Base-by-base conservation (phyloP, 1,140 invertebrate species). In the Branchinecta lynchi region DNA sequence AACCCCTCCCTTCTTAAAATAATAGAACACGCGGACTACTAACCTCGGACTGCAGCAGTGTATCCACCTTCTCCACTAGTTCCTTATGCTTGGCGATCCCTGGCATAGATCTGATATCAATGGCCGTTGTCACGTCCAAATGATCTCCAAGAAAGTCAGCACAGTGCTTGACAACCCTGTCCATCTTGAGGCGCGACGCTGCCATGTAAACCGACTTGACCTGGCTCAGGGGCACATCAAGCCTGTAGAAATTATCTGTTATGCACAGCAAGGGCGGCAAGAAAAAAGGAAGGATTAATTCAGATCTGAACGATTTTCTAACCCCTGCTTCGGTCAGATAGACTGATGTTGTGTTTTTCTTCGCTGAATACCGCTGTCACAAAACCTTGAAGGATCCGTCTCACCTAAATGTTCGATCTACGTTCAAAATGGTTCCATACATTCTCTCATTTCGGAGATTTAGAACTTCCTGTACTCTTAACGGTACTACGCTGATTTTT, bases 151-250 rank as follows among this genome's bases (percentile, higher is more conserved):
- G 79, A 76, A 86, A 85, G 44, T 82, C 79, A 66, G 86, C 86
- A 77, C 90, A 92, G 74, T 86, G 83, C 60, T 82, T 78, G 44
- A 86, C 84, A 45, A 87, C 86, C 43, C 83, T 77, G 65, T 87
- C 84, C 82, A 93, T 86, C 75, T 87, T 87, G 73, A 92, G 80
- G 68, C 83, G 82, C 71, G 81, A 83, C 8, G 89, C 88, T 43
- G 88, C 85, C 73, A 85, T 79, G 79, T 89, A 92, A 65, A 92
- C 83, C 20, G 84, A 82, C 74, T 86, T 86, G 17, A 89, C 87
- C 75, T 86, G 79, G 60, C 79, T 75, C 6, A 76, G 76, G 45
- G 79, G 77, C 70, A 86, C 79, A 73, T 84, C 80, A 72, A 87
- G 76, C 71, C 84, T 85, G 74, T 68, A 80, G 71, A 68, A 73